Base-by-base conservation (phyloP, 2,888 invertebrate genomes). In the Lobophora halterata region DNA sequence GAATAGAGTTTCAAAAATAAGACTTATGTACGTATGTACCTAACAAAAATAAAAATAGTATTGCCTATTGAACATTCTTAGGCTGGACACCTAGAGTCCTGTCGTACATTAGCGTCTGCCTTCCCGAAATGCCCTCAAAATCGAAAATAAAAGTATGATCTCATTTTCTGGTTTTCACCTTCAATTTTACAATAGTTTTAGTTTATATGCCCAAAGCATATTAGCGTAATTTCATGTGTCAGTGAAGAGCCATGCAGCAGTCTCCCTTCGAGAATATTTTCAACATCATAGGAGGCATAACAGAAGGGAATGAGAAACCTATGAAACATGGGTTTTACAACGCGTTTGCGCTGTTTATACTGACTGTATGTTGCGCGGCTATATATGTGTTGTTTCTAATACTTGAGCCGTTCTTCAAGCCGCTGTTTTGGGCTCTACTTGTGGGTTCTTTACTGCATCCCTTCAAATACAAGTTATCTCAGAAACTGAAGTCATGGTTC, bases 391-490 rank as follows among this genome's bases (percentile, higher is more conserved):
- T 97, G 3, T 97, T 95, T 75, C 90, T 95, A 47, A 94, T 96
- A 52, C 83, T 98, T 14, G 94, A 95, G 60, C 97, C 97, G 0
- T 98, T 98, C 78, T 91, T 99, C 17, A 94, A 96, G 55, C 98
- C 99, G 0, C 79, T 99, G 33, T 90, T 98, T 55, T 99, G 99
- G 99, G 98, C 99, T 0, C 88, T 97, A 37, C 87, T 99, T 16
- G 96, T 97, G 61, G 99, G 99, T n/a, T 97, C 98, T 0, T 94
- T 98, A 19, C 88, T 99, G n/a, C 97, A 97, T 76, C 99, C 99
- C 0, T 93, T 97, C 65, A 99, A 99, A 76, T 90, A 93, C 45
- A 92, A 91, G 36, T 76, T 98, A 24, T 92, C 96, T 0, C 91
- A 91, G 42, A 86, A 90, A 44, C 88, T 96, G 10, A 92, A 93